Evolutionary conservation across 2,888 invertebrate genomes (phyloP).

Genomic region (Zeuzera pyrina): DNA sequence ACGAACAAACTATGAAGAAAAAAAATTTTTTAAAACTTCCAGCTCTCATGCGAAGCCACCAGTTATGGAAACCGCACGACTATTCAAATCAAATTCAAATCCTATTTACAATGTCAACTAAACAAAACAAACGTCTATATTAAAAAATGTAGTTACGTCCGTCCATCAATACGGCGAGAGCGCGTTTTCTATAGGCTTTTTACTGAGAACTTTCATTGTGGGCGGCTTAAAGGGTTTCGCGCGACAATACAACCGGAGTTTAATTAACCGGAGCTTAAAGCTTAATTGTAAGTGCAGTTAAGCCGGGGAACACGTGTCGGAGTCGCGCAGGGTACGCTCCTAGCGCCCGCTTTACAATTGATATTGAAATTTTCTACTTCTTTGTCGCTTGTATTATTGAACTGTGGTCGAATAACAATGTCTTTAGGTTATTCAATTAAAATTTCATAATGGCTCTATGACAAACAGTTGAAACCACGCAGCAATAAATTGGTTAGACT

Average conservation of each 20-base stretch:
- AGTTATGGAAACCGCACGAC: constrained; percentile 28
- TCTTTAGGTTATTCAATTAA: too few species aligned
- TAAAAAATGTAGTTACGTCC: constrained; percentile 27
- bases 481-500: too few species aligned
- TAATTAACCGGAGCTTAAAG: constrained; percentile 69
- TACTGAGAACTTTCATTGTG: constrained; percentile 52
- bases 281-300: constrained; percentile 69
- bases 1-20: too few species aligned
- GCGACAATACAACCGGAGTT: constrained; percentile 62
- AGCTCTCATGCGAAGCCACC: too few species aligned
- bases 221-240: constrained; percentile 55
- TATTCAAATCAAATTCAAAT: constrained; percentile 23
- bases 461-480: too few species aligned
- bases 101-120: constrained; percentile 28
- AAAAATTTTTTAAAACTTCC: too few species aligned
- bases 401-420: constrained; percentile 19
- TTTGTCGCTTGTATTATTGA: constrained; percentile 15
- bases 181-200: constrained; percentile 50
- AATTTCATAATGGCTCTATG: too few species aligned
- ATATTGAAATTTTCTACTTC: constrained; percentile 54
- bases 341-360: constrained; percentile 38
- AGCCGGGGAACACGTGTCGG: constrained; percentile 65
- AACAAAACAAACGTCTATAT: constrained; percentile 25
- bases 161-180: constrained; percentile 32
- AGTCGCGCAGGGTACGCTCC: constrained; percentile 39